phyloP scores from a whole-genome alignment of 2,888 invertebrate genomes.

The Galerucella pusilla region DNA sequence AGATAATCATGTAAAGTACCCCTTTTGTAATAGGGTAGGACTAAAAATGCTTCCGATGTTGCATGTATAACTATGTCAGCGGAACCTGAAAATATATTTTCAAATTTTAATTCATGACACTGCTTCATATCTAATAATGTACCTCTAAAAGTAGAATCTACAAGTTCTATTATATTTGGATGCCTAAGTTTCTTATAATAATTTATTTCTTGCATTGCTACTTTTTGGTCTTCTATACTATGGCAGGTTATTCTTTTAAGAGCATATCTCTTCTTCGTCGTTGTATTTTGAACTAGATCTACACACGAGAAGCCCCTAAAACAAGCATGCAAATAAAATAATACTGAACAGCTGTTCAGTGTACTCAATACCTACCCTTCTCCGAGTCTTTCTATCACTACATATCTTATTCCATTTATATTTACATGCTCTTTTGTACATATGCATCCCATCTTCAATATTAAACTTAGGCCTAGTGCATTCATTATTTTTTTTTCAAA shows the following conservation, averaged over 20 bases:
- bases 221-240: slow-evolving; percentile 78
- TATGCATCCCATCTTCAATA: slow-evolving; percentile 80
- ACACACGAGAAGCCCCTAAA: slow-evolving; percentile 85
- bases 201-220: slow-evolving; percentile 79
- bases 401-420: slow-evolving; percentile 78
- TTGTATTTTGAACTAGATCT: slow-evolving; percentile 77
- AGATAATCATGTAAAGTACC: slow-evolving; percentile 81
- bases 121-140: slow-evolving; percentile 37
- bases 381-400: slow-evolving; percentile 76
- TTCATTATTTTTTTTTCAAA: slow-evolving; percentile 68
- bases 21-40: slow-evolving; percentile 82
- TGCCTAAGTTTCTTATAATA: slow-evolving; percentile 77
- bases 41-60: slow-evolving; percentile 78
- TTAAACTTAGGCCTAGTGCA: slow-evolving; percentile 75
- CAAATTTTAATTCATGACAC: background rate
- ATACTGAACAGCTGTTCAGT: slow-evolving; percentile 36
- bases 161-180: slow-evolving; percentile 77
- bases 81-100: slow-evolving; percentile 57
- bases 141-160: slow-evolving; percentile 75
- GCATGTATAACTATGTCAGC: slow-evolving; percentile 75
- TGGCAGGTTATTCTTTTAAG: slow-evolving; percentile 86
- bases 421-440: slow-evolving; percentile 78
- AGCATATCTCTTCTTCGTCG: slow-evolving; percentile 76
- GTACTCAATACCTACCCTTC: slow-evolving; percentile 78
- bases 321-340: slow-evolving; percentile 42